Percentiles rank a stretch among this genome's conserved stretches.
phyloP scores from a whole-genome alignment of 2,888 invertebrate genomes.

The Halictus ligatus region DNA sequence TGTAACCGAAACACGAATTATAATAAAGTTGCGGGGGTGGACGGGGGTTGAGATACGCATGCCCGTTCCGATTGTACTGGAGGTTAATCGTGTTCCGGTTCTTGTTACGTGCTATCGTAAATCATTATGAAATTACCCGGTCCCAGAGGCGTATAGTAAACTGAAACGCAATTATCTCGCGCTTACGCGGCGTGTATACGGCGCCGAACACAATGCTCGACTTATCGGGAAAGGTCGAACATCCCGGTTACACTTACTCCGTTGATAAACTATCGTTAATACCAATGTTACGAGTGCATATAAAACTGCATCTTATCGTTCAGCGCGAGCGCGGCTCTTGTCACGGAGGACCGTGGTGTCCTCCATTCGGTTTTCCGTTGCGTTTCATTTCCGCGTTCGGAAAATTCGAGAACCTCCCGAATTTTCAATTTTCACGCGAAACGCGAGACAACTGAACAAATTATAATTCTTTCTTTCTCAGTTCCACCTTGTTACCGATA shows the following conservation, averaged over 20 bases:
- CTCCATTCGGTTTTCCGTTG: not conserved
- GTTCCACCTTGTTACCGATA: too few relatives aligned
- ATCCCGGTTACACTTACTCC: slow-evolving; percentile 81
- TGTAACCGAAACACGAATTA: not conserved
- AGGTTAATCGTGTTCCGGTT: slow-evolving; percentile 57
- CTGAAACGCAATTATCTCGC: slow-evolving; percentile 69
- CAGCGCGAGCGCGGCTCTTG: not conserved
- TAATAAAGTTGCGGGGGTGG: not conserved
- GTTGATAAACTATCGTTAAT: slow-evolving; percentile 80
- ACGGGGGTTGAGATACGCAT: not conserved
- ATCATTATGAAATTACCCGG: slow-evolving; percentile 74
- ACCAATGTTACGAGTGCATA: slow-evolving; percentile 80
- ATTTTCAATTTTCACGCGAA: not conserved
- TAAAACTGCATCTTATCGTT: slow-evolving; percentile 69
- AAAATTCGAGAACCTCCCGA: not conserved
- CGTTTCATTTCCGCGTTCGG: not conserved
- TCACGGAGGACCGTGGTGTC: not conserved
- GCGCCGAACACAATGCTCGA: slow-evolving; percentile 71
- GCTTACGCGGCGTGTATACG: slow-evolving; percentile 57
- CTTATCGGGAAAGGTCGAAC: slow-evolving; percentile 83
- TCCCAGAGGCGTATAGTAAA: slow-evolving; percentile 73
- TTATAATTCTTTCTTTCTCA: too few relatives aligned
- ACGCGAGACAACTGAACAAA: too few relatives aligned
- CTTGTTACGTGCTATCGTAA: slow-evolving; percentile 66
- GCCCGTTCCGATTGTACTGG: slow-evolving; percentile 13